Evolutionary conservation across 2,888 invertebrate genomes (phyloP).

Genomic region (Eucera pruinosa): DNA sequence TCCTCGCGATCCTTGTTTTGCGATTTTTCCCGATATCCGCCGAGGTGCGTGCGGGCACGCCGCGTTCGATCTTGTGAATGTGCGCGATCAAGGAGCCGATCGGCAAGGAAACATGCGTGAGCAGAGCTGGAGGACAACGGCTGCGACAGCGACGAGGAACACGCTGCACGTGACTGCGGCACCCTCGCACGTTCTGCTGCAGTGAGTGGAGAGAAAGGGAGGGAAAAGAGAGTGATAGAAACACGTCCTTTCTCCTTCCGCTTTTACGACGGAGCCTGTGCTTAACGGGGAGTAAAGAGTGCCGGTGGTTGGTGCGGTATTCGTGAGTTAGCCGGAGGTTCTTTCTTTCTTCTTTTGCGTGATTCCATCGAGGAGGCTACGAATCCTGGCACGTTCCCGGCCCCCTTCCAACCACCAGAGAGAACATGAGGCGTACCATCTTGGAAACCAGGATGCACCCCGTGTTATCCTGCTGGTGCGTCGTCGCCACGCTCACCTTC

Average conservation of each 20-base stretch:
- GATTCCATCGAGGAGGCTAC: slow-evolving; percentile 38
- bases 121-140: slow-evolving; percentile 63
- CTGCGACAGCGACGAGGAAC: slow-evolving; percentile 59
- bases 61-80: slow-evolving; percentile 59
- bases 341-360: slow-evolving; percentile 24
- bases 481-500: slow-evolving; percentile 82
- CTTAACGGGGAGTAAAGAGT: slow-evolving; percentile 39
- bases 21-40: neutral
- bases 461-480: slow-evolving; percentile 84
- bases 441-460: slow-evolving; percentile 65
- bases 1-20: neutral
- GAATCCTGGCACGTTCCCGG: slow-evolving; percentile 67
- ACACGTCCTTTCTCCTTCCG: slow-evolving; percentile 56
- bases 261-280: slow-evolving; percentile 39
- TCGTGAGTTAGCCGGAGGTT: slow-evolving; percentile 46
- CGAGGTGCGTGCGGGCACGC: slow-evolving; percentile 48
- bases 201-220: slow-evolving; percentile 64
- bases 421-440: slow-evolving; percentile 69
- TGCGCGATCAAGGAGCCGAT: slow-evolving; percentile 63
- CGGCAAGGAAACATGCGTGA: slow-evolving; percentile 66
- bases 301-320: slow-evolving; percentile 60
- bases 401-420: slow-evolving; percentile 53
- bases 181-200: slow-evolving; percentile 61
- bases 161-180: slow-evolving; percentile 69
- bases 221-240: slow-evolving; percentile 59